Percentiles rank a stretch among this genome's conserved stretches.
phyloP scores from a whole-genome alignment of 2,888 invertebrate genomes.

The Carcina quercana region DNA sequence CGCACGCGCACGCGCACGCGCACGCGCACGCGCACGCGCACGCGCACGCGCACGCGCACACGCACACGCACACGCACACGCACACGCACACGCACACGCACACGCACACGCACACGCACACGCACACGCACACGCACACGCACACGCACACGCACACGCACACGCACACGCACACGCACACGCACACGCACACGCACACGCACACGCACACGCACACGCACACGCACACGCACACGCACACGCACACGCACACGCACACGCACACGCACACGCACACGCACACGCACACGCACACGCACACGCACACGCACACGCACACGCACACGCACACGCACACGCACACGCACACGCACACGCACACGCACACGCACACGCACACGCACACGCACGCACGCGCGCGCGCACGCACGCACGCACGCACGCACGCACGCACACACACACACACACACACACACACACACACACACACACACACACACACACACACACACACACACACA shows the following conservation, averaged over 20 bases:
- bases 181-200: conserved; percentile 2
- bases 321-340: conserved; percentile 4
- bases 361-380: conserved; percentile 4
- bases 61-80: conserved; percentile 2
- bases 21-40: too few relatives aligned
- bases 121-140: conserved; percentile 2
- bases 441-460: conserved; percentile 2
- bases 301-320: conserved; percentile 4
- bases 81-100: conserved; percentile 3
- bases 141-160: conserved; percentile 3
- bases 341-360: conserved; percentile 4
- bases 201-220: conserved; percentile 3
- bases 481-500: conserved; percentile 2
- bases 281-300: conserved; percentile 2
- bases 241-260: conserved; percentile 2
- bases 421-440: conserved; percentile 2
- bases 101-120: conserved; percentile 3
- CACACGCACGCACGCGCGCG: too few relatives aligned
- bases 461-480: conserved; percentile 3
- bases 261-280: conserved; percentile 2
- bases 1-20: too few relatives aligned
- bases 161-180: conserved; percentile 3
- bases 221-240: conserved; percentile 3
- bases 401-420: too few relatives aligned
- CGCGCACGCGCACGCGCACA: too few relatives aligned